Evolutionary conservation across 1,140 invertebrate genomes (phyloP), one percentile per base, ranked within the genome.

Genomic region (Platyura marginata): DNA sequence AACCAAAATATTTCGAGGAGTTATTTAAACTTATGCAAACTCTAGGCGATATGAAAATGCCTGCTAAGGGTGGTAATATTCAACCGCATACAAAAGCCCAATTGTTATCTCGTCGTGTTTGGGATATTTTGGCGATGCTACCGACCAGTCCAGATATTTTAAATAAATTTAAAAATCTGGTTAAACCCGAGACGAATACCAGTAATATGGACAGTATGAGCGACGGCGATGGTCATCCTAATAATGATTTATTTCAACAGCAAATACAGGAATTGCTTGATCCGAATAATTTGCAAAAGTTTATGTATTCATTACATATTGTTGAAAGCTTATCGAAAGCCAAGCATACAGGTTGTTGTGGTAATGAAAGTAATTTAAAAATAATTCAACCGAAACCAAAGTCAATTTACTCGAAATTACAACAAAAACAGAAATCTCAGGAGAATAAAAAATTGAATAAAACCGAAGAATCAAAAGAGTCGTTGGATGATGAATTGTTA

Each of bases 291-390:
- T 81, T 89, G 1, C 89, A 94, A 59, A 91, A 91, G 56, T 70
- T 95, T 35, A 92, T 94, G 84, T 95, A 95, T 57, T 90, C 86
- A 1, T 59, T 94, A 33, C 89, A 93, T 54, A 92, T 94, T 42
- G 81, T 94, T 2, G 89, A 93, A 43, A 74, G 71, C 45, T 43
- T 59, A 15, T 53, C 55, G 2, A 57, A 47, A 21, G 55, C 25
- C 16, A 33, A 40, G 32, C 22, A 13, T 9, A 5, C 18, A 3
- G 18, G 32, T 6, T 33, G 41, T 21, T 42, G 44, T 10, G 19
- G 42, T 21, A 38, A 38, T 15, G 43, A 29, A 32, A 3, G 16
- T 15, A 32, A 32, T 41, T 23, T n/a, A 16, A 33, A 21, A 37
- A n/a, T 5, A 6, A 11, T 36, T 11, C 34, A 35, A 43, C 15